Conservation (phyloP, 2,888 invertebrate genomes). For the Tigriopus californicus region DNA sequence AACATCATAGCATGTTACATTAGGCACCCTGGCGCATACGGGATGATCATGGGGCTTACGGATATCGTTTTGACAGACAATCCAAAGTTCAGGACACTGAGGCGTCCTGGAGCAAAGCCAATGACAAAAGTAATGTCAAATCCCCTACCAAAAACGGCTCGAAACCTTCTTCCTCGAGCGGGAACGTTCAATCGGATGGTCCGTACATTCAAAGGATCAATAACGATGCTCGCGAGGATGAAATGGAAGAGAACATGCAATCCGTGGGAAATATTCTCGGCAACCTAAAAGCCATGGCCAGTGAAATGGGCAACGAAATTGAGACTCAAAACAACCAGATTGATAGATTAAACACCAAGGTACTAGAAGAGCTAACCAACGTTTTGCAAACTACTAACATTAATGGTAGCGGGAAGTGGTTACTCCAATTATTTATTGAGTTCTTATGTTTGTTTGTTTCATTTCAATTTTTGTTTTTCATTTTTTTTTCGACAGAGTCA, state of each 20-base stretch:
- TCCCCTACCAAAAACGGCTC: neutral
- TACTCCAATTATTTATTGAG: no score
- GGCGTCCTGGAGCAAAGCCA: neutral
- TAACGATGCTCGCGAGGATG: constrained; percentile 16
- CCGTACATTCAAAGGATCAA: constrained; percentile 15
- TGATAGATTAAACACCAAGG: constrained; percentile 12
- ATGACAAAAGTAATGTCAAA: neutral
- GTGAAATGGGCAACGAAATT: constrained; percentile 16
- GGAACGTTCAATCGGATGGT: neutral
- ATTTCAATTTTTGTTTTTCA: neutral
- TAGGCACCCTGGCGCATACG: neutral
- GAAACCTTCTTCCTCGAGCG: neutral
- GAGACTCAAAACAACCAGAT: constrained; percentile 13
- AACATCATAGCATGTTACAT: neutral
- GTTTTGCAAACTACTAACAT: neutral
- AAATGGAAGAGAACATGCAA: constrained; percentile 17
- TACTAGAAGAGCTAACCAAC: neutral
- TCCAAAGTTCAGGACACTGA: constrained; percentile 1
- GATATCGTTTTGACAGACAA: constrained; percentile 1
- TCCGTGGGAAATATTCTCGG: constrained; percentile 9
- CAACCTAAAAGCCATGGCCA: constrained; percentile 16
- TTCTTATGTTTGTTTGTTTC: no score
- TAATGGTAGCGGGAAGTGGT: neutral
- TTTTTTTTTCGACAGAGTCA: constrained; percentile 7
- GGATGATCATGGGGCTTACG: neutral